Evolutionary conservation across 2,888 invertebrate species (phyloP).

Genomic region (Melinaea menophilus): DNA sequence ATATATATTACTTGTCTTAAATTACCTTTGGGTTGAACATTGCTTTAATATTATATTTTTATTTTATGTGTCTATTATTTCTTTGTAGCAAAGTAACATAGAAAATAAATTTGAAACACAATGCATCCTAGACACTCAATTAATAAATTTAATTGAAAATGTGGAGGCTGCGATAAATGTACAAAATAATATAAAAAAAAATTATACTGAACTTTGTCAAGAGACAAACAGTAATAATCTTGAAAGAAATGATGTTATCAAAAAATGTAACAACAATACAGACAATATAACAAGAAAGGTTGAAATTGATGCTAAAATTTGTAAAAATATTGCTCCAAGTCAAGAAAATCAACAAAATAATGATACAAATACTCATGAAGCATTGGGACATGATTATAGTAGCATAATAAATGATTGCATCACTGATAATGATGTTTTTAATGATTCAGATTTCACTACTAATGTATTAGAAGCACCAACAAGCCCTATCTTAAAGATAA

Average conservation of each 20-base stretch:
- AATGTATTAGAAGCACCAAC: conserved; percentile 30
- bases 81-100: not conserved
- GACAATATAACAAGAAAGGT: not conserved
- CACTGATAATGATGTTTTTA: not conserved
- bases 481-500: conserved; percentile 51
- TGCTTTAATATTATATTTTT: no score
- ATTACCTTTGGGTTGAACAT: no score
- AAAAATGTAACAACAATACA: not conserved
- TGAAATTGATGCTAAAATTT: not conserved
- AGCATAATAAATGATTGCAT: not conserved
- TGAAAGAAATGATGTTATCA: not conserved
- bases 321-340: no score
- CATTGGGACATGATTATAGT: not conserved
- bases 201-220: conserved; percentile 42
- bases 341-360: not conserved
- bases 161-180: conserved; percentile 47
- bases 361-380: not conserved
- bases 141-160: conserved; percentile 55
- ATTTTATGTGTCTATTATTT: not conserved
- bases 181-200: conserved; percentile 51
- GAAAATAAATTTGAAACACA: conserved; percentile 58
- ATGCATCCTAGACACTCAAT: conserved; percentile 59
- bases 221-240: conserved; percentile 10
- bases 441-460: conserved; percentile 1
- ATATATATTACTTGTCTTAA: no score